phyloP scores from a whole-genome alignment of 1,140 invertebrate species.

The Coelopa frigida region DNA sequence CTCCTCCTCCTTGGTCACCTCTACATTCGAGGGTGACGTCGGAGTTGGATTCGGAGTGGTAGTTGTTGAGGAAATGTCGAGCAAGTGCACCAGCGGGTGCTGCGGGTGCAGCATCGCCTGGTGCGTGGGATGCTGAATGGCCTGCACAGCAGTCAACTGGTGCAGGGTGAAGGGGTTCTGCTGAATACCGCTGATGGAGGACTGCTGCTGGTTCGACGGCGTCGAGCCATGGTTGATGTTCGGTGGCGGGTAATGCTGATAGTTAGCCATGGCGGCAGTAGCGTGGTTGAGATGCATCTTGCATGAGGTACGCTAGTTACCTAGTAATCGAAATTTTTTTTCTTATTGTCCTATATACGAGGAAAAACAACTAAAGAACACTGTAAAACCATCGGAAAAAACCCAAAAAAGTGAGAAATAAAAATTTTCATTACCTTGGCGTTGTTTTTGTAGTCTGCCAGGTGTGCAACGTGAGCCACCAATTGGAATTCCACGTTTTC shows the following conservation, averaged over 20 bases:
- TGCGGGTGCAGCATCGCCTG: constrained; percentile 42
- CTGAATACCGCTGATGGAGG: constrained; percentile 28
- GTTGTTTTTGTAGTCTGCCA: constrained; percentile 15
- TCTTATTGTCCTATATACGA: constrained; percentile 1
- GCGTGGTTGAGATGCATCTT: constrained; percentile 42
- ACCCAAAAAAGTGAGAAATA: constrained; percentile 5
- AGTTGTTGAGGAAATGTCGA: constrained; percentile 38
- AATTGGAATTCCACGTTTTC: constrained; percentile 8
- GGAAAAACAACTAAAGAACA: constrained; percentile 2
- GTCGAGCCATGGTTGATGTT: constrained; percentile 22
- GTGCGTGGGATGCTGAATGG: constrained; percentile 42
- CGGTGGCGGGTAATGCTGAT: constrained; percentile 37
- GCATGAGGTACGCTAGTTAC: constrained; percentile 37
- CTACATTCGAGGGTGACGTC: constrained; percentile 36
- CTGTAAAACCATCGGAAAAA: constrained; percentile 1
- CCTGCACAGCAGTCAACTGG: constrained; percentile 39
- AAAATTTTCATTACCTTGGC: constrained; percentile 5
- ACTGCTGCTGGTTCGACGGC: constrained; percentile 26
- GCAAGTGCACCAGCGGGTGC: constrained; percentile 37
- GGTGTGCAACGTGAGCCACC: constrained; percentile 12
- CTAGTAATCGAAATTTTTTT: no score
- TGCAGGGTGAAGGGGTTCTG: constrained; percentile 36
- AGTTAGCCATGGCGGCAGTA: constrained; percentile 40
- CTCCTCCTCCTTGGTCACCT: constrained; percentile 36
- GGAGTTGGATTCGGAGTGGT: constrained; percentile 31